A percentile compares a stretch with the other conserved stretches of the same genome.
phyloP scores from a whole-genome alignment of 1,140 invertebrate species.

The Aradophagus sp. region DNA sequence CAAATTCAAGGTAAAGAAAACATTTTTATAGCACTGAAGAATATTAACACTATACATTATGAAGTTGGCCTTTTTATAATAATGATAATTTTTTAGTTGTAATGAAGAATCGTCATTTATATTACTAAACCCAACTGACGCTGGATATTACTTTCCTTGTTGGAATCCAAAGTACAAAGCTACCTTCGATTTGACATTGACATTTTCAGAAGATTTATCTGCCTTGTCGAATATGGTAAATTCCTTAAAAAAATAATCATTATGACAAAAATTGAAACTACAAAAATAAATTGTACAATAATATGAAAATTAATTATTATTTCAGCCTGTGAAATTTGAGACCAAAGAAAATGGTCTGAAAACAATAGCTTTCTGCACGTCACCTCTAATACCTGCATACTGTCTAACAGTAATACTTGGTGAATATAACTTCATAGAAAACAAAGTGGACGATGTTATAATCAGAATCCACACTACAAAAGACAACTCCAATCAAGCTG shows the following conservation, averaged over 20 bases:
- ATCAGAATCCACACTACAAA: conserved; percentile 92
- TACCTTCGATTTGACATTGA: no score
- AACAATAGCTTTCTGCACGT: conserved; percentile 86
- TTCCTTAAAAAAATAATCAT: no score
- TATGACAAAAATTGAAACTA: not conserved
- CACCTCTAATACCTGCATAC: conserved; percentile 96
- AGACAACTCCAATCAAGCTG: conserved; percentile 91
- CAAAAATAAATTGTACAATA: not conserved
- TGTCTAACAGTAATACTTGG: conserved; percentile 92
- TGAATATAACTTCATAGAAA: conserved; percentile 93
- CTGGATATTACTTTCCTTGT: no score
- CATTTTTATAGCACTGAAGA: no score
- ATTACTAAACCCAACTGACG: no score
- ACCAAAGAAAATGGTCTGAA: conserved; percentile 41
- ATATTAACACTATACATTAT: no score
- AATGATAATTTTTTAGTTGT: no score
- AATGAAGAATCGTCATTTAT: no score
- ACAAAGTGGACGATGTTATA: conserved; percentile 85
- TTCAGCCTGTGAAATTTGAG: conserved; percentile 26
- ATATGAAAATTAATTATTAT: not conserved
- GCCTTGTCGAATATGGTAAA: conserved; percentile 2
- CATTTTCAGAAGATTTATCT: no score
- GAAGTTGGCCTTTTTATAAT: no score
- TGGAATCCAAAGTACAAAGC: no score
- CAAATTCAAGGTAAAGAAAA: no score